Evolutionary conservation across 2,797 vertebrate species (phyloP).

Genomic region (Kryptopterus vitreolus): DNA sequence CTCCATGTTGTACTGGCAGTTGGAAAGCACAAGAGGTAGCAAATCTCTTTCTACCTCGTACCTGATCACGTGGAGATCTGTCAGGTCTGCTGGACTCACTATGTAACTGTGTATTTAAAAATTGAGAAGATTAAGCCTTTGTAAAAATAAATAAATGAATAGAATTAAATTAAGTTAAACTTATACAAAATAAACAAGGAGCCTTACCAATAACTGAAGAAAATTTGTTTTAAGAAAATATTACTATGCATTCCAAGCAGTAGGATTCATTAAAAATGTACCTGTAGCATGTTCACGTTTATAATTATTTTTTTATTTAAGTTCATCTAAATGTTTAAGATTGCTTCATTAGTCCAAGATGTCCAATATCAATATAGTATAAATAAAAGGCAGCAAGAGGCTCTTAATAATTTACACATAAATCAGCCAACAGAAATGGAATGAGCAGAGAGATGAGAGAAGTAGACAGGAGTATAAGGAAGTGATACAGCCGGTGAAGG

Average conservation of each 20-base stretch:
- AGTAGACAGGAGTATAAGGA: too few species aligned
- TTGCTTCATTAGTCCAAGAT: neutral
- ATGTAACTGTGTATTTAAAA: conserved; percentile 75
- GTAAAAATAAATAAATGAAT: too few species aligned
- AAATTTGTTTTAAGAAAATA: neutral
- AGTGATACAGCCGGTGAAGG: too few species aligned
- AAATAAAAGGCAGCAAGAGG: neutral
- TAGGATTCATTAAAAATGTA: neutral
- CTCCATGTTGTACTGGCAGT: conserved; percentile 91
- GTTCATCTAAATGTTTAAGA: neutral
- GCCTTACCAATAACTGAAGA: neutral
- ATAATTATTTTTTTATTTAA: neutral
- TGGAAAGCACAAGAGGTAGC: conserved; percentile 85
- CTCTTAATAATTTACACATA: neutral
- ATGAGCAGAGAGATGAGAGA: too few species aligned
- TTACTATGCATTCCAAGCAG: neutral
- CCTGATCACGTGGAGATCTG: conserved; percentile 87
- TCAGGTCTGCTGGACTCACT: conserved; percentile 83
- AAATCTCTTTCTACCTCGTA: conserved; percentile 88
- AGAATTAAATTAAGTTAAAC: neutral
- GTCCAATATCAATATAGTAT: neutral
- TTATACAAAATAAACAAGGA: neutral
- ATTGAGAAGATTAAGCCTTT: neutral
- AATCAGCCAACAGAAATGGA: neutral
- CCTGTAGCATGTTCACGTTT: neutral